phyloP scores from a whole-genome alignment of 2,113 vertebrate species.

The Pantherophis guttatus region DNA sequence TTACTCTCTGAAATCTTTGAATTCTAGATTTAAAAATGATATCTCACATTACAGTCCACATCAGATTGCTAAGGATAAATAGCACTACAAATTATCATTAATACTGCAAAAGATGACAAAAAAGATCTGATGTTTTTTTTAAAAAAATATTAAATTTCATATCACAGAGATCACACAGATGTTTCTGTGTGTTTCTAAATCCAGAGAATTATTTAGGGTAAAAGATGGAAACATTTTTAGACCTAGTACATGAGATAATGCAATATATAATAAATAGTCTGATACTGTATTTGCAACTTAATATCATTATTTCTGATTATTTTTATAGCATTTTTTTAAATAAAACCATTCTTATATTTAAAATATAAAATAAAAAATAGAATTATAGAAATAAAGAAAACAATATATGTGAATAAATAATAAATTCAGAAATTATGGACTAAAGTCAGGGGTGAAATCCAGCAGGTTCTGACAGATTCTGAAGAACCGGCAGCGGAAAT shows the following conservation, averaged over 20 bases:
- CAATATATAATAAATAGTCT: background rate
- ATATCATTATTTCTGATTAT: background rate
- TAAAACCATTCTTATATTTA: background rate
- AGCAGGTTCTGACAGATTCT: too few species aligned
- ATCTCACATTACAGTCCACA: background rate
- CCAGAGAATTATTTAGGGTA: background rate
- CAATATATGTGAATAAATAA: background rate
- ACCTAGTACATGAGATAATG: background rate
- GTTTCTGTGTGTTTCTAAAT: background rate
- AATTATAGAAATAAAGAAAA: background rate
- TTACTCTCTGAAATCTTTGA: background rate
- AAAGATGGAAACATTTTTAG: background rate
- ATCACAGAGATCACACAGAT: background rate
- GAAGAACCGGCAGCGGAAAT: too few species aligned
- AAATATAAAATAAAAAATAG: background rate
- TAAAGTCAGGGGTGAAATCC: background rate
- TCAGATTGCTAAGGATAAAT: background rate
- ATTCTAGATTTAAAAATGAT: background rate
- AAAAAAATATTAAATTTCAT: background rate
- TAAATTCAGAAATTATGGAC: background rate
- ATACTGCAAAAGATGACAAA: background rate
- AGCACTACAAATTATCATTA: background rate
- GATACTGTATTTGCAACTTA: background rate
- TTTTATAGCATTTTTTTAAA: background rate
- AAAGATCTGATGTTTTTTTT: background rate